These are phyloP conservation scores for Allacma fusca DNA, from an alignment of 2,888 invertebrate species.

Conservation along the genomic window DNA sequence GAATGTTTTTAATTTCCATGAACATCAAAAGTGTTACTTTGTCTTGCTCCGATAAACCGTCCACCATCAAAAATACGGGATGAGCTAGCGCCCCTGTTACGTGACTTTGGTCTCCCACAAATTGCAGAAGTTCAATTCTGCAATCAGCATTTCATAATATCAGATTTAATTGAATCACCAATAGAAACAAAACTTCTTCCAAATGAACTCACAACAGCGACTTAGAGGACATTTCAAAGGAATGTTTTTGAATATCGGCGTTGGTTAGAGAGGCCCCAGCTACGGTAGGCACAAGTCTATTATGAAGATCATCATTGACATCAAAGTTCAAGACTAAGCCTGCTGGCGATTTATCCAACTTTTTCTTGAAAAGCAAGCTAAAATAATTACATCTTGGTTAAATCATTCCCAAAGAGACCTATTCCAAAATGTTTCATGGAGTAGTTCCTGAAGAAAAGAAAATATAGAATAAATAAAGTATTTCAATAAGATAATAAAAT, in stretches of 20 bases:
- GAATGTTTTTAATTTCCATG: conserved; percentile 22
- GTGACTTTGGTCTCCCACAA: conserved; percentile 25
- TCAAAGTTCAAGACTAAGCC: conserved; percentile 29
- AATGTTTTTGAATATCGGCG: not conserved
- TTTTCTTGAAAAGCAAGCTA: not conserved
- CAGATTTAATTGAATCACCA: not conserved
- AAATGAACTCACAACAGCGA: conserved; percentile 15
- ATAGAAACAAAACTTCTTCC: not conserved
- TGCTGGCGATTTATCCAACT: not conserved
- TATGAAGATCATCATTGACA: conserved; percentile 14
- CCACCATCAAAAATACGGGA: conserved; percentile 13
- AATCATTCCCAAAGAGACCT: too few species aligned
- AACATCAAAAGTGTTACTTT: conserved; percentile 14
- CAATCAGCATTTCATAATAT: not conserved
- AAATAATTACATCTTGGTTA: not conserved
- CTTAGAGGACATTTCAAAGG: conserved; percentile 30
- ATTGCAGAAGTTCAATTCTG: conserved; percentile 29
- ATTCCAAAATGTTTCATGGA: too few species aligned
- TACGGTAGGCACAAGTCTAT: not conserved
- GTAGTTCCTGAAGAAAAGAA: not conserved
- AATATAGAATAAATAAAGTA: not conserved
- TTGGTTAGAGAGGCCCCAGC: conserved; percentile 1
- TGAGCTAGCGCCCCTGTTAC: too few species aligned
- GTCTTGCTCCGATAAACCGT: conserved; percentile 1
- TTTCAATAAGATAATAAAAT: not conserved